These are phyloP conservation scores for Rhodeus uyekii DNA, from an alignment of 2,797 vertebrate species.

Conservation along the genomic window DNA sequence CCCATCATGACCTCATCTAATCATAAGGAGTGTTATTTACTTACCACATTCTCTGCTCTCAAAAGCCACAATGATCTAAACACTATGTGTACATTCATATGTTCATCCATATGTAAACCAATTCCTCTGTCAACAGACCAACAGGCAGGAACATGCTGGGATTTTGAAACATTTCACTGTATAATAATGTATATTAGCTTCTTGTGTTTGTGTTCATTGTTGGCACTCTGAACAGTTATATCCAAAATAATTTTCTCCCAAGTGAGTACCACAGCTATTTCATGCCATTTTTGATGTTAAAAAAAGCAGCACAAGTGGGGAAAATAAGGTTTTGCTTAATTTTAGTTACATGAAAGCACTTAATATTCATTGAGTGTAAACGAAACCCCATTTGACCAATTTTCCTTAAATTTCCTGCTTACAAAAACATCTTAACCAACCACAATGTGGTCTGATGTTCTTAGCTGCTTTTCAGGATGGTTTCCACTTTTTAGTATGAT, in stretches of 20 bases:
- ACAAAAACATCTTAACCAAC: neutral
- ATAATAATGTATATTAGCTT: neutral
- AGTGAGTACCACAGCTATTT: neutral
- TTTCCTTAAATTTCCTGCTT: neutral
- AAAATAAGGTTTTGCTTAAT: slow-evolving; percentile 14
- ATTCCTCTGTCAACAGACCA: neutral
- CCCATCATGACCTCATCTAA: slow-evolving; percentile 37
- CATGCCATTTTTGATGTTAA: slow-evolving; percentile 8
- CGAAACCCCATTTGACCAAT: neutral
- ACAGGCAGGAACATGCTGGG: neutral
- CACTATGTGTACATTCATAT: neutral
- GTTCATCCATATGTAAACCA: slow-evolving; percentile 1
- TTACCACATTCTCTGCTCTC: neutral
- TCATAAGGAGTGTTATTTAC: slow-evolving; percentile 18
- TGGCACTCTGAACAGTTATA: neutral
- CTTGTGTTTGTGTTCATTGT: neutral
- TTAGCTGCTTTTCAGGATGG: neutral
- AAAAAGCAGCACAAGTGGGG: slow-evolving; percentile 7
- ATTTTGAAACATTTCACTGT: neutral
- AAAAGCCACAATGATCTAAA: neutral
- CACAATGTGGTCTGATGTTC: neutral
- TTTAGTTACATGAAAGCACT: neutral
- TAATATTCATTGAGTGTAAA: neutral
- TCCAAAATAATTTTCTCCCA: slow-evolving; percentile 29
- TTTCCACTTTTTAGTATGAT: neutral